Conservation (phyloP, 64 coral and sea anemone species). For the Cladopsammia gracilis region DNA sequence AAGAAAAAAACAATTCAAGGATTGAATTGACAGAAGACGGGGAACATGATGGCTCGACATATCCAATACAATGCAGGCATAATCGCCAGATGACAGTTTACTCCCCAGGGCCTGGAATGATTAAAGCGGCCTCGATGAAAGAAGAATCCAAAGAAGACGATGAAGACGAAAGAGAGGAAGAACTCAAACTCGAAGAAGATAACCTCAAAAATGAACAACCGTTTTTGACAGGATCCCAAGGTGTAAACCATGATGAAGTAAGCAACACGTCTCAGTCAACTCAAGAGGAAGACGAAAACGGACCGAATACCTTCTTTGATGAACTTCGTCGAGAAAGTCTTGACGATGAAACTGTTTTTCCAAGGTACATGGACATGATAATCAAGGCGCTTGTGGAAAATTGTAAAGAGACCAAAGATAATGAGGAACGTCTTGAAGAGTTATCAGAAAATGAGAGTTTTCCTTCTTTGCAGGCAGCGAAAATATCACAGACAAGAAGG, state of each 20-base stretch:
- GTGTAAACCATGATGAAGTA: not conserved
- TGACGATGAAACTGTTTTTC: slow-evolving; percentile 66
- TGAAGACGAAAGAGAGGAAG: not conserved
- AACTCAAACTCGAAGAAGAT: not conserved
- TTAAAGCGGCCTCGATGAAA: not conserved
- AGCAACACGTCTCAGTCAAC: not conserved
- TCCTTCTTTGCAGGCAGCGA: slow-evolving; percentile 27
- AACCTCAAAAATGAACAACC: not conserved
- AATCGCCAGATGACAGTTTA: not conserved
- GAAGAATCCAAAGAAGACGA: not conserved
- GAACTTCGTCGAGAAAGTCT: slow-evolving; percentile 2
- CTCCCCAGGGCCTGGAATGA: not conserved
- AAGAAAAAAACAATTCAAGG: not conserved
- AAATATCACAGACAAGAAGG: not conserved
- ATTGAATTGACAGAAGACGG: not conserved
- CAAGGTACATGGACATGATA: slow-evolving; percentile 67
- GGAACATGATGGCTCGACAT: not conserved
- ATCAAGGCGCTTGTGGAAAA: slow-evolving; percentile 74
- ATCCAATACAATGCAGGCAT: not conserved
- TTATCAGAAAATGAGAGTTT: slow-evolving; percentile 17
- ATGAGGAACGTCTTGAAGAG: not conserved
- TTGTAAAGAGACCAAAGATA: slow-evolving; percentile 48
- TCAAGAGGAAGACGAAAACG: not conserved
- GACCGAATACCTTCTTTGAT: not conserved
- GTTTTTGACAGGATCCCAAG: not conserved